Percentiles rank a stretch among this genome's conserved stretches.
These are phyloP conservation scores for Andinoacara biseriatus DNA, from an alignment of 2,113 vertebrate genomes.

Conservation along the genomic window DNA sequence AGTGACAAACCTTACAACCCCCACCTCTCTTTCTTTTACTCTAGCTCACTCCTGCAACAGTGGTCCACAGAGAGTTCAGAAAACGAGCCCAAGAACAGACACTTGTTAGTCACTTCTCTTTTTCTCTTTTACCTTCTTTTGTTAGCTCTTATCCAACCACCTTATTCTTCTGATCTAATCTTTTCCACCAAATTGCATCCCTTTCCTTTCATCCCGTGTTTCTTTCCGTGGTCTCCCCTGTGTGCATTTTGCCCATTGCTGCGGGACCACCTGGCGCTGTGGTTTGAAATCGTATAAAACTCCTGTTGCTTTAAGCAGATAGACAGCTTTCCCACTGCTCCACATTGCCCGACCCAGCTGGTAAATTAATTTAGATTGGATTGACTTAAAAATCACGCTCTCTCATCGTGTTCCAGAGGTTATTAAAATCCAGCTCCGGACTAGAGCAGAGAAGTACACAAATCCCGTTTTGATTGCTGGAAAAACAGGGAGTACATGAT, in stretches of 20 bases:
- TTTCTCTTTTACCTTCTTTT: slow-evolving; percentile 52
- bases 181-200: slow-evolving; percentile 48
- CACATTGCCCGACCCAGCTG: slow-evolving; percentile 60
- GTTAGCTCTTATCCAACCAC: slow-evolving; percentile 50
- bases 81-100: slow-evolving; percentile 56
- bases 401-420: slow-evolving; percentile 51
- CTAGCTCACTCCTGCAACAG: slow-evolving; percentile 31
- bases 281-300: slow-evolving; percentile 63
- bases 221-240: slow-evolving; percentile 35
- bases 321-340: slow-evolving; percentile 57
- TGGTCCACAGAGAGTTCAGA: slow-evolving; percentile 46
- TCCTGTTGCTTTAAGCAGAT: slow-evolving; percentile 68
- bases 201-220: slow-evolving; percentile 51
- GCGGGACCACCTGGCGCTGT: slow-evolving; percentile 75
- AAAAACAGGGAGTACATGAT: slow-evolving; percentile 51
- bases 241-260: slow-evolving; percentile 43
- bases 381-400: slow-evolving; percentile 39
- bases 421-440: slow-evolving; percentile 40
- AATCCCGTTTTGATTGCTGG: slow-evolving; percentile 55
- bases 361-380: slow-evolving; percentile 75
- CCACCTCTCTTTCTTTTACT: slow-evolving; percentile 44
- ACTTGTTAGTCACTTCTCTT: slow-evolving; percentile 61
- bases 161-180: slow-evolving; percentile 67
- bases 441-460: slow-evolving; percentile 26
- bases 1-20: slow-evolving; percentile 71